Conservation (phyloP, 2,888 invertebrate species). For the Monopis laevigella region DNA sequence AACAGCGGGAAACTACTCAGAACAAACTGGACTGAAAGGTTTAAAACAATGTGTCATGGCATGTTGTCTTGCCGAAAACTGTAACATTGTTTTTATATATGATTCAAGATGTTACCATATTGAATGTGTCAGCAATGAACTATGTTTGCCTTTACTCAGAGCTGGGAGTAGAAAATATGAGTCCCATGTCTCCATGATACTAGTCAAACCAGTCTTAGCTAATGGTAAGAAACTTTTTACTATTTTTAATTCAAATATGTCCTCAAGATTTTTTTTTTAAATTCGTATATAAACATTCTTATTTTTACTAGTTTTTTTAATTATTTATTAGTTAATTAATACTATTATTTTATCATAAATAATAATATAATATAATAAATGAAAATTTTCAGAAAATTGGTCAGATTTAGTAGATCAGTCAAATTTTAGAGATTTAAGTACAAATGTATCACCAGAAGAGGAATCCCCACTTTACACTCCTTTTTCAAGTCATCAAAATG, state of each 20-base stretch:
- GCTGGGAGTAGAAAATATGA: slow-evolving; percentile 57
- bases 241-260: too few relatives aligned
- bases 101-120: slow-evolving; percentile 82
- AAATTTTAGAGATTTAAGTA: slow-evolving; percentile 43
- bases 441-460: slow-evolving; percentile 50
- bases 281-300: too few relatives aligned
- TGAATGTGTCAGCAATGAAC: slow-evolving; percentile 74
- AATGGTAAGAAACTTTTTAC: slow-evolving; percentile 63
- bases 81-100: slow-evolving; percentile 83
- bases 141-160: slow-evolving; percentile 74
- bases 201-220: slow-evolving; percentile 75
- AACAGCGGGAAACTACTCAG: slow-evolving; percentile 70
- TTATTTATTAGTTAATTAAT: background rate
- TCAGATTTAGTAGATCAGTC: slow-evolving; percentile 56
- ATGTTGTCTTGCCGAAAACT: slow-evolving; percentile 72
- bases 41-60: slow-evolving; percentile 72
- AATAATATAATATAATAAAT: too few relatives aligned
- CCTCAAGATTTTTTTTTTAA: too few relatives aligned
- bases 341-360: too few relatives aligned
- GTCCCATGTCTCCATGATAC: slow-evolving; percentile 77
- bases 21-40: slow-evolving; percentile 57
- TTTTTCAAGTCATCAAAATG: slow-evolving; percentile 37
- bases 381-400: slow-evolving; percentile 60
- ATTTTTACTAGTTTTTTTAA: too few relatives aligned
- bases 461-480: slow-evolving; percentile 42